These are phyloP conservation scores for Aphelinus certus DNA, from an alignment of 1,140 invertebrate genomes.

Conservation along the genomic window DNA sequence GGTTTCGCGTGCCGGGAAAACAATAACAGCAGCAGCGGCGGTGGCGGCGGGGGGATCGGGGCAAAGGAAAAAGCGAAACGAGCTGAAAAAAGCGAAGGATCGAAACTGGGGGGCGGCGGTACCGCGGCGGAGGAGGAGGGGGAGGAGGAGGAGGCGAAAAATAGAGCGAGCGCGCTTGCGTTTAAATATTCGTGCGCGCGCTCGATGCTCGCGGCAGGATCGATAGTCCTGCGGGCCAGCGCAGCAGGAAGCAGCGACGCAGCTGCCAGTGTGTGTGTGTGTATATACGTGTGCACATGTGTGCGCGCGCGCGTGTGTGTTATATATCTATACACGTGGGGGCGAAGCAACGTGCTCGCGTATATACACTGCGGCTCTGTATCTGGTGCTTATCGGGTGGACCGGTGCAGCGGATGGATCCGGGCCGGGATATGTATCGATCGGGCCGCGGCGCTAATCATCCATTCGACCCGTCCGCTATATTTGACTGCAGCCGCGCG, in stretches of 20 bases:
- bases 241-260: background rate
- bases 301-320: no score
- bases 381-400: no score
- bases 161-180: constrained; percentile 25
- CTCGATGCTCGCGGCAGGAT: constrained; percentile 30
- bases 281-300: background rate
- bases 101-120: constrained; percentile 19
- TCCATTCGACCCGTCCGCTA: constrained; percentile 31
- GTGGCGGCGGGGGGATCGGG: background rate
- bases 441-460: constrained; percentile 26
- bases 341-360: no score
- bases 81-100: constrained; percentile 30
- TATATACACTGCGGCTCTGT: no score
- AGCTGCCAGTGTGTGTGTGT: background rate
- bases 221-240: constrained; percentile 33
- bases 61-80: background rate
- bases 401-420: no score
- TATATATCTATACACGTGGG: no score
- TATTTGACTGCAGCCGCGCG: constrained; percentile 29
- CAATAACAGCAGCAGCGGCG: no score
- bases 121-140: background rate
- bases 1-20: background rate
- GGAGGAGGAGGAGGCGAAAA: constrained; percentile 33
- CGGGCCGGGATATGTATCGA: constrained; percentile 14
- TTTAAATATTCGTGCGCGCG: constrained; percentile 37